phyloP scores from a whole-genome alignment of 2,797 vertebrate genomes.

The Lycodopsis pacificus region DNA sequence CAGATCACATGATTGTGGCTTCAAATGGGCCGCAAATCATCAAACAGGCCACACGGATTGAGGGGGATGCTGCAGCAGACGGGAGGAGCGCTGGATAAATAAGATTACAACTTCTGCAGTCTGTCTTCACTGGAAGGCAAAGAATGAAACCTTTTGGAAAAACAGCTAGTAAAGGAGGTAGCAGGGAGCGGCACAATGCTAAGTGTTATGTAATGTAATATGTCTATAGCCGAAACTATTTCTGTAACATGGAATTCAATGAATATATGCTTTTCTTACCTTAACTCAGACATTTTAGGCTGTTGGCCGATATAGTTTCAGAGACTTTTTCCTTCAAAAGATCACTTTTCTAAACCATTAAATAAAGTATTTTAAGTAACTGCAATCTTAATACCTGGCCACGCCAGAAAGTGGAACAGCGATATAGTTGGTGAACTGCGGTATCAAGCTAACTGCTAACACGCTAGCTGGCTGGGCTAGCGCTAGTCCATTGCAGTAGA shows the following conservation, averaged over 20 bases:
- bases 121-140: constrained; percentile 48
- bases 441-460: neutral
- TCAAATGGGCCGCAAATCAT: constrained; percentile 75
- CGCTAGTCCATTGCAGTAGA: neutral
- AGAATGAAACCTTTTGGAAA: constrained; percentile 19
- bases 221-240: neutral
- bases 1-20: constrained; percentile 76
- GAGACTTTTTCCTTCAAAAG: neutral
- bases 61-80: constrained; percentile 63
- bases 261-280: neutral
- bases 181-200: constrained; percentile 11
- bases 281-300: neutral
- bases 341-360: neutral
- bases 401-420: neutral
- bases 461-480: neutral
- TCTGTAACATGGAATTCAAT: neutral
- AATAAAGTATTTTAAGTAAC: neutral
- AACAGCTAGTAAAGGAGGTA: neutral
- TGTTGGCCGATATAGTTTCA: neutral
- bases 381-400: neutral
- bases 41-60: constrained; percentile 66
- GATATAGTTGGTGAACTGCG: neutral
- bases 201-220: neutral
- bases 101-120: constrained; percentile 59
- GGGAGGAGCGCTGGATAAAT: constrained; percentile 61